phyloP scores from a whole-genome alignment of 2,888 invertebrate species.

The Galerucella pusilla region DNA sequence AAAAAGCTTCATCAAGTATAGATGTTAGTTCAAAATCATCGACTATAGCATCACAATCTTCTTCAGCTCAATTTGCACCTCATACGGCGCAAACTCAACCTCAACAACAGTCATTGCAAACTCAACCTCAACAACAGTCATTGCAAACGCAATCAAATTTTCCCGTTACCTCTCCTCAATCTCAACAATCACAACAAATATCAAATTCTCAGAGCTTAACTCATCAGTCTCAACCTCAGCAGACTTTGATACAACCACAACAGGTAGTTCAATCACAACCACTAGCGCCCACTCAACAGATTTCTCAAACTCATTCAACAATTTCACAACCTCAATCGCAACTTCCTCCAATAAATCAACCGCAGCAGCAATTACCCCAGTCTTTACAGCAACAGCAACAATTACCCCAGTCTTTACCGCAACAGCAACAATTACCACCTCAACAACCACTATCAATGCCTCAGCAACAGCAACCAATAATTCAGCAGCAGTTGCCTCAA shows the following conservation, averaged over 20 bases:
- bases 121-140: constrained; percentile 31
- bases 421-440: constrained; percentile 27
- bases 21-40: constrained; percentile 49
- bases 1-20: constrained; percentile 53
- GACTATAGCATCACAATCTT: constrained; percentile 35
- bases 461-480: constrained; percentile 4
- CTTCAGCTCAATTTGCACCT: constrained; percentile 37
- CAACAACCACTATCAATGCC: constrained; percentile 14
- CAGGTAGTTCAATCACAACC: background rate
- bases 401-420: constrained; percentile 5
- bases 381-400: background rate
- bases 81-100: too few species aligned
- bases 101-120: too few species aligned
- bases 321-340: constrained; percentile 18
- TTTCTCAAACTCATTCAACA: background rate
- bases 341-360: constrained; percentile 29
- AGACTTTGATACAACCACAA: constrained; percentile 41
- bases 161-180: constrained; percentile 12
- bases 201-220: constrained; percentile 5
- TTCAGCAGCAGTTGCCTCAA: constrained; percentile 2
- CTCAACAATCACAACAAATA: constrained; percentile 15
- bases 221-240: constrained; percentile 51
- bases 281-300: background rate
- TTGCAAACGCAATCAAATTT: constrained; percentile 21
- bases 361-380: constrained; percentile 8